Base-by-base conservation (phyloP, 2,797 vertebrate genomes). In the Sebastes aleutianus region DNA sequence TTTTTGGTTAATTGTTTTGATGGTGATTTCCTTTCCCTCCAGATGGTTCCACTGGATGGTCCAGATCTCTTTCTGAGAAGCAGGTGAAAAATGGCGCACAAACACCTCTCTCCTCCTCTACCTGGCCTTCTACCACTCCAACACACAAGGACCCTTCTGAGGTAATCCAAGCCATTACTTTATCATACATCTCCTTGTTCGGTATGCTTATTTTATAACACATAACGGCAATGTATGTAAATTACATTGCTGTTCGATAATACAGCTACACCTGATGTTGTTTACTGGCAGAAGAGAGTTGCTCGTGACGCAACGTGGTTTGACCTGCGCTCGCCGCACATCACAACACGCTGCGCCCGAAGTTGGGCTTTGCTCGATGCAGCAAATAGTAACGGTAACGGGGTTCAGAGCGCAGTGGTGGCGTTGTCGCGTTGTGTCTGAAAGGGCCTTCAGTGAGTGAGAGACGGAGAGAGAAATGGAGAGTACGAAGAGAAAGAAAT, bases 21-120 rank as follows among this genome's bases (percentile, higher is more conserved):
- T 50, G 12, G 22, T 56, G 5, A 29, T n/a, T 24, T 22, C 56
- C 18, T 56, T 34, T 69, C 26, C 47, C 92, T 95, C 84, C 89
- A 98, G 97, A 97, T 64, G 94, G 87, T 88, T 88, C 95, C 74
- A 86, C 95, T 74, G 95, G 93, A 82, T 95, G 96, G 96, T 94
- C 95, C 88, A 96, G 96, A 88, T 94, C 95, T 1, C 90, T 95
- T 79, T 95, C 96, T 64, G 89, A 96, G 76, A 96, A 96, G 31
- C 95, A 95, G 71, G 86, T 96, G 91, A 97, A 95, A 88, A 97
- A 96, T 0, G 94, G 94, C 89, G 92, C 93, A n/a, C 86, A 95
- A 59, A 93, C 95, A 79, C 93, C 94, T 22, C 59, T 85, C 34
- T 78, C 74, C 78, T 84, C 75, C 29, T 72, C 87, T 12, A 20